Evolutionary conservation across 2,888 invertebrate species (phyloP).

Genomic region (Sisyra nigra): DNA sequence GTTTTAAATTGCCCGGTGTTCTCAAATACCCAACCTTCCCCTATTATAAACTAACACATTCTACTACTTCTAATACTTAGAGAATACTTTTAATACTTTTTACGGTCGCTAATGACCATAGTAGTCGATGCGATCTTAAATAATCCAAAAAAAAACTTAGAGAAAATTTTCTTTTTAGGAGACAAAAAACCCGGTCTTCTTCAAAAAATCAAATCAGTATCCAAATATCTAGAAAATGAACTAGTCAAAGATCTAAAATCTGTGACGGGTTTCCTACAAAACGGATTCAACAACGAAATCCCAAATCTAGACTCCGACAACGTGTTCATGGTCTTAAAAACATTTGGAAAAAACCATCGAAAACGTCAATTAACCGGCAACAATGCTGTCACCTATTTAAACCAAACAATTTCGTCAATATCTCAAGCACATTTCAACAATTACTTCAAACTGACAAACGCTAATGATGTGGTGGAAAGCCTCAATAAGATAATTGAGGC

Average conservation of each 20-base stretch:
- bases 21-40: no score
- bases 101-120: no score
- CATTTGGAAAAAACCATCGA: slow-evolving; percentile 8
- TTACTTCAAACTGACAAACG: slow-evolving; percentile 20
- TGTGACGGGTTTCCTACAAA: slow-evolving; percentile 20
- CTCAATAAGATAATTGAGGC: slow-evolving; percentile 41
- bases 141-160: no score
- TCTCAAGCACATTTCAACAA: slow-evolving; percentile 21
- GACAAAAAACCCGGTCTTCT: slow-evolving; percentile 24
- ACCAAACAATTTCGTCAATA: slow-evolving; percentile 10
- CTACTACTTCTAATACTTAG: no score
- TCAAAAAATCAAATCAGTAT: slow-evolving; percentile 23
- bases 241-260: slow-evolving; percentile 26
- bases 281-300: slow-evolving; percentile 5
- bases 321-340: slow-evolving; percentile 11
- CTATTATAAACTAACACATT: background rate
- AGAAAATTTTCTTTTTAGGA: no score
- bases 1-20: no score
- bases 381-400: no score
- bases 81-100: no score
- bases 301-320: slow-evolving; percentile 8
- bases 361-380: background rate
- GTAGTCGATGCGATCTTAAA: no score
- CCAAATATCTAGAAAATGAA: slow-evolving; percentile 26
- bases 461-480: slow-evolving; percentile 25